phyloP scores from a whole-genome alignment of 2,888 invertebrate species.

The Trilocha varians region DNA sequence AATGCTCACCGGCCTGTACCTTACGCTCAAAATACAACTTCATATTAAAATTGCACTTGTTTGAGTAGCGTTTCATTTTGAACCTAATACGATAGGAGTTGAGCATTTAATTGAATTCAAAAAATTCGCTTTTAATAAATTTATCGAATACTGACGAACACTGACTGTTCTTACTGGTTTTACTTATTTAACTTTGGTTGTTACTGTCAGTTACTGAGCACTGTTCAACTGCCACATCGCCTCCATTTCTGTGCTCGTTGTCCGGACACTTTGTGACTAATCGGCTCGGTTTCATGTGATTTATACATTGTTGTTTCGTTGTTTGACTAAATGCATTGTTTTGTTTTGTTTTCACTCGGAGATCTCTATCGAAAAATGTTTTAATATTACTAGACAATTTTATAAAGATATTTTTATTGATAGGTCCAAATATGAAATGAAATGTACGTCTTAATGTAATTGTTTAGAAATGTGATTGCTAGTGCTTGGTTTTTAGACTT shows the following conservation, averaged over 20 bases:
- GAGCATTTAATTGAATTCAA: too few relatives aligned
- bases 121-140: too few relatives aligned
- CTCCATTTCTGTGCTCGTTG: background rate
- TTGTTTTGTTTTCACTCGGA: background rate
- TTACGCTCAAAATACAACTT: too few relatives aligned
- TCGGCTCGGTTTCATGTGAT: conserved; percentile 6
- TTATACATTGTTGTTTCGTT: conserved; percentile 23
- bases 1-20: too few relatives aligned
- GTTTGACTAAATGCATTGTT: conserved; percentile 8
- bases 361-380: background rate
- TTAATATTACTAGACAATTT: conserved; percentile 6
- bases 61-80: too few relatives aligned
- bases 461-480: too few relatives aligned
- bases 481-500: too few relatives aligned
- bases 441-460: background rate
- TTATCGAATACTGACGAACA: too few relatives aligned
- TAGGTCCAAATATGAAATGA: background rate
- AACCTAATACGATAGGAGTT: too few relatives aligned
- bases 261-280: conserved; percentile 8
- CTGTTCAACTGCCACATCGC: conserved; percentile 2
- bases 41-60: too few relatives aligned
- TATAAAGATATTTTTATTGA: background rate
- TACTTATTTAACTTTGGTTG: too few relatives aligned
- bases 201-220: conserved; percentile 28
- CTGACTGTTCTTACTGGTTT: too few relatives aligned